Conservation (phyloP, 2,113 vertebrate genomes). For the Phoenicopterus ruber region DNA sequence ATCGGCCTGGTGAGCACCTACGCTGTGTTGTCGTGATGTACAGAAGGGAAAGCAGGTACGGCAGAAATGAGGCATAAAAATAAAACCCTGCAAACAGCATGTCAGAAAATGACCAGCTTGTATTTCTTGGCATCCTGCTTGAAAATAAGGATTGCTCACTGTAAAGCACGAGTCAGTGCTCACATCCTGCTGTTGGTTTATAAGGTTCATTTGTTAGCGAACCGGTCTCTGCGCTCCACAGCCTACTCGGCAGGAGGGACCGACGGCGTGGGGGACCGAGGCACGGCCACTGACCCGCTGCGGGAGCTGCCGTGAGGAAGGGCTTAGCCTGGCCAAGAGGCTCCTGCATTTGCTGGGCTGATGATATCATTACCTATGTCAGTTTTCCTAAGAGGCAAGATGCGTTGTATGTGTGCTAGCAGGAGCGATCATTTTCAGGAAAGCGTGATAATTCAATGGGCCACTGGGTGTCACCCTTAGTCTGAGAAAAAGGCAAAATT, state of each 20-base stretch:
- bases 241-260: accelerated
- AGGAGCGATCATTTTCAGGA: accelerated
- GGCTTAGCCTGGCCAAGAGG: neutral
- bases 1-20: neutral
- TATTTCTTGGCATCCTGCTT: neutral
- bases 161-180: neutral
- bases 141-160: neutral
- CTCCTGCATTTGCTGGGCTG: neutral
- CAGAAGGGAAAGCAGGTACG: neutral
- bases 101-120: neutral
- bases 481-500: neutral
- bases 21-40: accelerated
- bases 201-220: neutral
- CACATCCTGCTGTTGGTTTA: accelerated
- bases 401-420: accelerated
- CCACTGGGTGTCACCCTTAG: slow-evolving; percentile 19
- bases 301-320: neutral
- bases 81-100: neutral
- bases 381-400: neutral
- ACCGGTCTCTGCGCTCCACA: accelerated
- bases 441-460: neutral
- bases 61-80: neutral
- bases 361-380: accelerated
- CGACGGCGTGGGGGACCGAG: too few relatives aligned
- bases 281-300: accelerated